phyloP scores from a whole-genome alignment of 2,113 vertebrate genomes.

The Falcunculus frontatus region DNA sequence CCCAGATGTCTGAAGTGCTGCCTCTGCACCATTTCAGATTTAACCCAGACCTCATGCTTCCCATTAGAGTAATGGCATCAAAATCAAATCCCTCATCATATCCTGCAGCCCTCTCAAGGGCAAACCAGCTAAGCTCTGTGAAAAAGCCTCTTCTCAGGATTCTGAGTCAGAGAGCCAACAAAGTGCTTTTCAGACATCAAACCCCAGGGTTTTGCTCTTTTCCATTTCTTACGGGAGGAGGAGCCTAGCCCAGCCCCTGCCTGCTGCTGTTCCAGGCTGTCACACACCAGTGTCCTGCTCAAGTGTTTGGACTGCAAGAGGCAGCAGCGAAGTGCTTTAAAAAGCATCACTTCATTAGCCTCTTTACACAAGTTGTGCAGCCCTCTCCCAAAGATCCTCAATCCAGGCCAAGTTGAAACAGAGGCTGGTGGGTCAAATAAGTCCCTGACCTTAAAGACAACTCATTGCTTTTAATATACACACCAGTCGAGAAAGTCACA shows the following conservation, averaged over 20 bases:
- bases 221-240: neutral
- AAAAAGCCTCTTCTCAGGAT: neutral
- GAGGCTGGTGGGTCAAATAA: slow-evolving; percentile 5
- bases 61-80: neutral
- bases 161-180: neutral
- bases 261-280: neutral
- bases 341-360: slow-evolving; percentile 34
- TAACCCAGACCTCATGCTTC: neutral
- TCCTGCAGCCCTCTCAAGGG: neutral
- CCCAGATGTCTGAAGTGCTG: neutral
- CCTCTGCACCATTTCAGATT: neutral
- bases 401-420: slow-evolving; percentile 11
- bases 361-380: neutral
- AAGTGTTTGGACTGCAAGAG: neutral
- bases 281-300: neutral
- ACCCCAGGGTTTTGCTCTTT: neutral
- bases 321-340: slow-evolving; percentile 36
- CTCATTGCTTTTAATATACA: slow-evolving; percentile 35
- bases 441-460: slow-evolving; percentile 22
- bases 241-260: neutral
- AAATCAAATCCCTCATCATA: neutral
- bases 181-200: neutral
- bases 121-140: neutral
- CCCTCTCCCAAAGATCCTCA: neutral
- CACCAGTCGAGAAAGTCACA: neutral